Conservation (phyloP, 2,113 vertebrate species). For the Drymodes brunneopygia region DNA sequence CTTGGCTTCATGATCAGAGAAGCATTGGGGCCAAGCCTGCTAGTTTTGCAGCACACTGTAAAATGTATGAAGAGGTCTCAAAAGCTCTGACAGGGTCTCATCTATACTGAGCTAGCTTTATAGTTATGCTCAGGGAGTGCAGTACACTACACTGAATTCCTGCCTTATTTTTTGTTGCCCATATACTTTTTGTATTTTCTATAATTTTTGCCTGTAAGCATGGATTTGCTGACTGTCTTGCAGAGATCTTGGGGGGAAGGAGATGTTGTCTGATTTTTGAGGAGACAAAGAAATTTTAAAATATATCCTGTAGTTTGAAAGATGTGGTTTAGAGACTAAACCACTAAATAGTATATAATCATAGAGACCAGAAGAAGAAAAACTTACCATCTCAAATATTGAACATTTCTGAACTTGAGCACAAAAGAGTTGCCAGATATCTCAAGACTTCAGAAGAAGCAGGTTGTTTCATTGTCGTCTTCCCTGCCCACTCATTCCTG, state of each 20-base stretch:
- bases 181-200: not conserved
- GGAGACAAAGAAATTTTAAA: not conserved
- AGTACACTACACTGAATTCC: not conserved
- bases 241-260: not conserved
- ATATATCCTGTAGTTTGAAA: not conserved
- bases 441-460: not conserved
- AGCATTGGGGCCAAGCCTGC: not conserved
- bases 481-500: not conserved
- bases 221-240: not conserved
- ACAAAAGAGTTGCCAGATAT: not conserved
- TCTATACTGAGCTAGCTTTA: not conserved
- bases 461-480: not conserved
- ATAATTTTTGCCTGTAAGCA: not conserved
- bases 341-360: not conserved
- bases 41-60: constrained; percentile 9
- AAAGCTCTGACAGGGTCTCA: not conserved
- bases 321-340: not conserved
- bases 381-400: not conserved
- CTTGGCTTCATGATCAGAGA: not conserved
- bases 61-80: constrained; percentile 27
- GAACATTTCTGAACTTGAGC: not conserved
- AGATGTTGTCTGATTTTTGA: not conserved
- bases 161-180: not conserved
- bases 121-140: not conserved
- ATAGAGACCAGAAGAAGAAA: not conserved